Evolutionary conservation across 2,113 vertebrate genomes (phyloP).

Genomic region (Corapipo altera): DNA sequence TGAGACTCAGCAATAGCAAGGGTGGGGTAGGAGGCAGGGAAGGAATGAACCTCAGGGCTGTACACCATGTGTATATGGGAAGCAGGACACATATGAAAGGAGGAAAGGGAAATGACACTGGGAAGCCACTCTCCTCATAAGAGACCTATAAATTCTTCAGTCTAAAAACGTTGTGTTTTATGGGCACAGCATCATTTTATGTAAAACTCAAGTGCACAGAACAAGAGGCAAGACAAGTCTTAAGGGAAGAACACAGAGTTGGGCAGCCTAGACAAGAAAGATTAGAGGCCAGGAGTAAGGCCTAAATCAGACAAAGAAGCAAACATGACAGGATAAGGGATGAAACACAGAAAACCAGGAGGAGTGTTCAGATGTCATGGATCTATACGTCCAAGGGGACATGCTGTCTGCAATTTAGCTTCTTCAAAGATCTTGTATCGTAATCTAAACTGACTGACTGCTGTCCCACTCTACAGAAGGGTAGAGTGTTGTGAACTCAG

Average conservation of each 20-base stretch:
- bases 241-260: background rate
- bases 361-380: background rate
- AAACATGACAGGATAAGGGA: background rate
- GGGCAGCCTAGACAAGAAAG: background rate
- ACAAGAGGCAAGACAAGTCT: background rate
- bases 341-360: background rate
- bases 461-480: background rate
- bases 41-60: background rate
- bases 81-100: background rate
- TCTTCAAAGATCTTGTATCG: background rate
- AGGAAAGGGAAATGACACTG: background rate
- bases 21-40: background rate
- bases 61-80: background rate
- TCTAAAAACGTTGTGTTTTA: background rate
- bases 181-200: background rate
- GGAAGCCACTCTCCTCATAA: background rate
- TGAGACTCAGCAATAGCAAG: background rate
- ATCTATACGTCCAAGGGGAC: fast-evolving
- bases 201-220: background rate
- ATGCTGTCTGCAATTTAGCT: background rate
- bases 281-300: background rate
- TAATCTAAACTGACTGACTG: background rate
- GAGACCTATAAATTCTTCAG: background rate
- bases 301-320: background rate
- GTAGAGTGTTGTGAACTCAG: background rate